Conservation (phyloP, 2,113 vertebrate species). For the Athene cunicularia region DNA sequence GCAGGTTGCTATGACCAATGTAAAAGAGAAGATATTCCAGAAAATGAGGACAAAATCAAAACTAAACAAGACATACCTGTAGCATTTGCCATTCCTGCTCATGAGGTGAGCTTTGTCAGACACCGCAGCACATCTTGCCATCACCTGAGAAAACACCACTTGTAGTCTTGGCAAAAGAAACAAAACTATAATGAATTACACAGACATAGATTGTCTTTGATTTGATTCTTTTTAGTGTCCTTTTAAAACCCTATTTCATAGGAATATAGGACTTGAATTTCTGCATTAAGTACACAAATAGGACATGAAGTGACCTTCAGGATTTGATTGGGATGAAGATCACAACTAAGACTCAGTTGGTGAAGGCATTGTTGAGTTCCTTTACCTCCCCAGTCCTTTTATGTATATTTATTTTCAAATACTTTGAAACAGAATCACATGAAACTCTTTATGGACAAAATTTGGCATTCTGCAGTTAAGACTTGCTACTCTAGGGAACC, state of each 20-base stretch:
- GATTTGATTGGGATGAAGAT: background rate
- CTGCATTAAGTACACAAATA: background rate
- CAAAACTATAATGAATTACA: fast-evolving
- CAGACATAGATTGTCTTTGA: background rate
- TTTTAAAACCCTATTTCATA: background rate
- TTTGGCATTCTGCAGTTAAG: background rate
- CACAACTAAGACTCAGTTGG: background rate
- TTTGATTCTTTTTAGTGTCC: background rate
- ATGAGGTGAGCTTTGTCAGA: constrained; percentile 2
- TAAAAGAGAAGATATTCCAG: constrained; percentile 38
- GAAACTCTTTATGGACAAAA: background rate
- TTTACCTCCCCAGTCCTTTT: background rate
- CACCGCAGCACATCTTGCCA: background rate
- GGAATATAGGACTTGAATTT: background rate
- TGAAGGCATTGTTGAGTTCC: background rate
- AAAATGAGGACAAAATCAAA: constrained; percentile 9
- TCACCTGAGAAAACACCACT: background rate
- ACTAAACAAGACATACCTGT: constrained; percentile 35
- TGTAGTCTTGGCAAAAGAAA: background rate
- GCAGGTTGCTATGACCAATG: constrained; percentile 73
- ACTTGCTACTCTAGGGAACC: background rate
- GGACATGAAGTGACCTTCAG: background rate
- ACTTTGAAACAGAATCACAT: background rate
- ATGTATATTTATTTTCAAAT: background rate
- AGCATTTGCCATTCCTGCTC: constrained; percentile 65